Conservation (phyloP, 2,113 vertebrate species). For the Sander lucioperca region DNA sequence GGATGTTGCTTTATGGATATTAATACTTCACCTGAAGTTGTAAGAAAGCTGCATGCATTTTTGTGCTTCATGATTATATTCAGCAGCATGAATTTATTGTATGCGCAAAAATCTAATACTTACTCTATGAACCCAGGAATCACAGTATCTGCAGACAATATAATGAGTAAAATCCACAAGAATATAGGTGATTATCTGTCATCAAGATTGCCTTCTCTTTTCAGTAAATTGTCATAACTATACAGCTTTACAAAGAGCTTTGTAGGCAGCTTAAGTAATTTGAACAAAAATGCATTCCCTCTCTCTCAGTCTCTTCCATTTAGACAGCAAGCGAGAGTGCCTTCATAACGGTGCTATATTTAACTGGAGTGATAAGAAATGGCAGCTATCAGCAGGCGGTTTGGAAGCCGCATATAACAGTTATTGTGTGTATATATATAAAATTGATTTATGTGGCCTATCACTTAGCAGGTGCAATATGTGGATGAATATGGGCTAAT, state of each 20-base stretch:
- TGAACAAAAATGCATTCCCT: conserved; percentile 48
- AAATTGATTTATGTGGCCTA: conserved; percentile 74
- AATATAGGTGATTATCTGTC: conserved; percentile 10
- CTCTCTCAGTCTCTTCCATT: conserved; percentile 54
- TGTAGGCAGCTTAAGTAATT: conserved; percentile 68
- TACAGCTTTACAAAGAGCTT: conserved; percentile 47
- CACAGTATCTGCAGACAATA: conserved; percentile 9
- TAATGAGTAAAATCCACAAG: conserved; percentile 25
- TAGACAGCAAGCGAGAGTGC: conserved; percentile 69
- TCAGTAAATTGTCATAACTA: conserved; percentile 35
- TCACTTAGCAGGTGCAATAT: conserved; percentile 64
- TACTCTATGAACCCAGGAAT: background rate
- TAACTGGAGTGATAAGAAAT: conserved; percentile 76
- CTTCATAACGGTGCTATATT: conserved; percentile 63
- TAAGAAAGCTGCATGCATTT: conserved; percentile 10
- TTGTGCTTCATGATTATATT: conserved; percentile 4
- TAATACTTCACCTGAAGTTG: conserved; percentile 16
- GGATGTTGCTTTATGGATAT: conserved; percentile 7
- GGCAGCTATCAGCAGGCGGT: conserved; percentile 76
- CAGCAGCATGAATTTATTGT: background rate
- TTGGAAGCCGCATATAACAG: conserved; percentile 58
- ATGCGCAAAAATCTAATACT: background rate
- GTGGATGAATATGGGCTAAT: conserved; percentile 71
- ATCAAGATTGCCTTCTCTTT: conserved; percentile 17
- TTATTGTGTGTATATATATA: conserved; percentile 67